Base-by-base conservation (phyloP, 2,888 invertebrate species). In the Sepioteuthis lessoniana region DNA sequence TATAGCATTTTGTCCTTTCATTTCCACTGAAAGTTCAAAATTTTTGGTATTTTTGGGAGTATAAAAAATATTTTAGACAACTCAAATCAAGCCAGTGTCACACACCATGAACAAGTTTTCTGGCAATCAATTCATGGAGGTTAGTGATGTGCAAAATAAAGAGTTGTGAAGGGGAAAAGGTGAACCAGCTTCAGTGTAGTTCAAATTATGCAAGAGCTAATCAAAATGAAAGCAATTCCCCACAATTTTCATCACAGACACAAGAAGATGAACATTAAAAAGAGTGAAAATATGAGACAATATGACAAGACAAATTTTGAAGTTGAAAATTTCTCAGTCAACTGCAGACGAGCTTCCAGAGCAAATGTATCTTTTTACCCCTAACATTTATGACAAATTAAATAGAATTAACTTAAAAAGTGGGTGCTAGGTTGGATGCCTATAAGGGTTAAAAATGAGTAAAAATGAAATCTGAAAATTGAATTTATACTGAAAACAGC, bases 161-260 rank as follows among this genome's bases (percentile, higher is more conserved):
- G 60, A 42, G 42, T 42, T 42, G 13, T 47, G 47, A 47, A 47
- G 19, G 60, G 28, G 31, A 31, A n/a, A 10, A 7, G 19, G n/a
- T 76, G 76, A 76, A 76, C 76, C 16, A n/a, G n/a, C 13, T 35
- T 76, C n/a, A n/a, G 19, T 76, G n/a, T 13, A 35, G 19, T 76
- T 76, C 76, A n/a, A n/a, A 76, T 76, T 76, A 76, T n/a, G 76
- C n/a, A 76, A 76, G n/a, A 76, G 76, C 76, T 35, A 76, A 76
- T 76, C n/a, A 76, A 76, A n/a, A 55, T 55, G 25, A 55, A 76
- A 35, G n/a, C 76, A 76, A 35, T 76, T 76, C 76, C 35, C 76
- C 76, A 55, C 55, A 55, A 55, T 55, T 55, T 55, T 55, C 55
- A 76, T 76, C 76, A 76, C 76, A 76, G 76, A 76, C 76, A 76